A percentile compares a stretch with the other conserved stretches of the same genome.
These are phyloP conservation scores for Canis aureus DNA, from an alignment of 2,113 vertebrate species.

Conservation along the genomic window DNA sequence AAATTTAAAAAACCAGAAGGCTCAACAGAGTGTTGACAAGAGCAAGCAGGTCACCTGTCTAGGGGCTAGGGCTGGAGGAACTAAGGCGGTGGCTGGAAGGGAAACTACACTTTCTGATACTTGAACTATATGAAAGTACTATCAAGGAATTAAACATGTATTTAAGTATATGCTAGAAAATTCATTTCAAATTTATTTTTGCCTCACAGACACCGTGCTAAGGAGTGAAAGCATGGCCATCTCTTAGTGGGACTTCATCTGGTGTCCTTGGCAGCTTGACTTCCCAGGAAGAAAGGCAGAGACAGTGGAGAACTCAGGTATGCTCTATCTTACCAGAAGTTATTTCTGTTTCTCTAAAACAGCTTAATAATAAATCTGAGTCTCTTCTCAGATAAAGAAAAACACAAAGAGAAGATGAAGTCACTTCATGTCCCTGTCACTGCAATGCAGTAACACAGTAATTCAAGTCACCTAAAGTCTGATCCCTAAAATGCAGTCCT, in stretches of 20 bases:
- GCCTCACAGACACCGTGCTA: neutral
- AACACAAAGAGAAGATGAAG: neutral
- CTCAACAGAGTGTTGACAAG: neutral
- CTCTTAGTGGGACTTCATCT: no score
- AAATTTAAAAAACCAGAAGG: neutral
- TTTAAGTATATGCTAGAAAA: neutral
- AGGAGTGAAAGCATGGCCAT: accelerated
- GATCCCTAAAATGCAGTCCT: neutral
- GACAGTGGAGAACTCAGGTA: neutral
- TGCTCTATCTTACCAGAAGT: neutral
- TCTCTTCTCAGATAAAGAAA: neutral
- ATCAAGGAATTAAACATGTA: neutral
- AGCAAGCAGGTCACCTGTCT: accelerated
- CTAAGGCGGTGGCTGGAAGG: neutral
- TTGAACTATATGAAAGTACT: neutral
- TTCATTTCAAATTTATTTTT: neutral
- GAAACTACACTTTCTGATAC: no score
- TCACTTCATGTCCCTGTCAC: neutral
- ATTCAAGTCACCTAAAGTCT: neutral
- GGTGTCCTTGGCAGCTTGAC: neutral
- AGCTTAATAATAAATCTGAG: neutral
- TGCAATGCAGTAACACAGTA: neutral
- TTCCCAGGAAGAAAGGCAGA: accelerated
- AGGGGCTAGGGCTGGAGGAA: neutral
- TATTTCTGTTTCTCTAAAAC: neutral